phyloP scores from a whole-genome alignment of 2,113 vertebrate genomes.

The Barbus barbus region DNA sequence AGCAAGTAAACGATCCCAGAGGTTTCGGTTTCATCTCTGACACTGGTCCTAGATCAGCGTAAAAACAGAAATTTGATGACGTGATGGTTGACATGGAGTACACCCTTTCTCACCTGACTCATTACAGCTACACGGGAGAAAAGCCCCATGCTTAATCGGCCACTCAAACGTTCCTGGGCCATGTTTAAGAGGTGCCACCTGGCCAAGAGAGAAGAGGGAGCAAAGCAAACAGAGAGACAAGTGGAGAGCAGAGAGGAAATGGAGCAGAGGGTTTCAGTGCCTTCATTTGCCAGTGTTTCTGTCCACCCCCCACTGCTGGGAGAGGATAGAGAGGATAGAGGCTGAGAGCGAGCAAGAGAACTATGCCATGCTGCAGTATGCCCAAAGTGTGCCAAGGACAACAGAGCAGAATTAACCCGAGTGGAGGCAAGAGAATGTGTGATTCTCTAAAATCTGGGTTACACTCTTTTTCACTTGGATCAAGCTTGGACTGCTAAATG shows the following conservation, averaged over 20 bases:
- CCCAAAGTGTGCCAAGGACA: slow-evolving; percentile 63
- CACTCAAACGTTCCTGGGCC: slow-evolving; percentile 75
- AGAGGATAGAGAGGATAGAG: slow-evolving; percentile 51
- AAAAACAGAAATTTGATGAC: background rate
- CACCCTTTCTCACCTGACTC: slow-evolving; percentile 62
- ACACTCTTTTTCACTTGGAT: slow-evolving; percentile 13
- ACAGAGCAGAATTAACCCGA: slow-evolving; percentile 67
- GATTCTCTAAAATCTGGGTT: slow-evolving; percentile 38
- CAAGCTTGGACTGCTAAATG: background rate
- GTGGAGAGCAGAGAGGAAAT: slow-evolving; percentile 72
- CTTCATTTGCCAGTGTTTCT: slow-evolving; percentile 69
- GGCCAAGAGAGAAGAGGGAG: slow-evolving; percentile 55
- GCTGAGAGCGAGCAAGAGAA: slow-evolving; percentile 30
- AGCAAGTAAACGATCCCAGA: background rate
- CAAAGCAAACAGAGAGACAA: slow-evolving; percentile 56
- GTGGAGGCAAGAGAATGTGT: slow-evolving; percentile 50
- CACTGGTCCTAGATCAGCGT: background rate
- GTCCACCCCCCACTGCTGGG: slow-evolving; percentile 54
- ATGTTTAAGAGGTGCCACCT: slow-evolving; percentile 72
- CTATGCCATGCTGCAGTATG: slow-evolving; percentile 66
- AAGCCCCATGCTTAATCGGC: slow-evolving; percentile 76
- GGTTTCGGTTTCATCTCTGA: background rate
- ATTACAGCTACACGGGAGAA: slow-evolving; percentile 64
- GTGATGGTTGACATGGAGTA: slow-evolving; percentile 28
- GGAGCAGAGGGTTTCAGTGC: slow-evolving; percentile 77